Evolutionary conservation across 35 echinoderm and acorn worm genomes (phyloP).

Genomic region (Chiridota heheva): DNA sequence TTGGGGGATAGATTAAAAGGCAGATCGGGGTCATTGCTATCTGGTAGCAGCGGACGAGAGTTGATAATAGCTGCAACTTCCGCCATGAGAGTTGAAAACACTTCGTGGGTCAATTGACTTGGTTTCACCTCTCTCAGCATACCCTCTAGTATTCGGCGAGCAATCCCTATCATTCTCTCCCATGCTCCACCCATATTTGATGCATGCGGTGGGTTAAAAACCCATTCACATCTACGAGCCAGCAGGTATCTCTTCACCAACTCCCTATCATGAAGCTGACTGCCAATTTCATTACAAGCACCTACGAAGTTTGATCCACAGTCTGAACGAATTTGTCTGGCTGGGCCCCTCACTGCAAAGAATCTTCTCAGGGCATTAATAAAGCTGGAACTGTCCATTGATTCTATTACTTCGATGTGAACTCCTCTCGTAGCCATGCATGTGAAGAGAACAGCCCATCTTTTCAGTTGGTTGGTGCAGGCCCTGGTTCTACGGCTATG

Average conservation of each 20-base stretch:
- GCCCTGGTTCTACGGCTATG: constrained; percentile 10
- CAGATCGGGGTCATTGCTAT: neutral
- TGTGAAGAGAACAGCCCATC: neutral
- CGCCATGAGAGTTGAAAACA: neutral
- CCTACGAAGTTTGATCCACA: neutral
- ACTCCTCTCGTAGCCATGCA: neutral
- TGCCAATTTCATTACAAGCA: neutral
- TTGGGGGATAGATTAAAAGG: neutral
- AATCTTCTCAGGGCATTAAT: neutral
- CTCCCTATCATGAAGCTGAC: neutral
- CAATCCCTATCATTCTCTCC: neutral
- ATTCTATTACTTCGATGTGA: neutral
- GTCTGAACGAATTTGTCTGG: too few species aligned
- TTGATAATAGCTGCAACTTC: neutral
- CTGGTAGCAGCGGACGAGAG: neutral
- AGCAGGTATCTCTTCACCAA: neutral
- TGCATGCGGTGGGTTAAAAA: too few species aligned
- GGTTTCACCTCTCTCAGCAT: neutral
- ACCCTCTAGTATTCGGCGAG: neutral
- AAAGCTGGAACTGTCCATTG: constrained; percentile 15
- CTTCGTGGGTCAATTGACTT: neutral
- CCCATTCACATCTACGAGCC: neutral
- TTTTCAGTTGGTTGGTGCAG: neutral
- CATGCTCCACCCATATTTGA: neutral
- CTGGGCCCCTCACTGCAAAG: too few species aligned